Base-by-base conservation (phyloP, 2,888 invertebrate species). In the Harpalus rufipes region DNA sequence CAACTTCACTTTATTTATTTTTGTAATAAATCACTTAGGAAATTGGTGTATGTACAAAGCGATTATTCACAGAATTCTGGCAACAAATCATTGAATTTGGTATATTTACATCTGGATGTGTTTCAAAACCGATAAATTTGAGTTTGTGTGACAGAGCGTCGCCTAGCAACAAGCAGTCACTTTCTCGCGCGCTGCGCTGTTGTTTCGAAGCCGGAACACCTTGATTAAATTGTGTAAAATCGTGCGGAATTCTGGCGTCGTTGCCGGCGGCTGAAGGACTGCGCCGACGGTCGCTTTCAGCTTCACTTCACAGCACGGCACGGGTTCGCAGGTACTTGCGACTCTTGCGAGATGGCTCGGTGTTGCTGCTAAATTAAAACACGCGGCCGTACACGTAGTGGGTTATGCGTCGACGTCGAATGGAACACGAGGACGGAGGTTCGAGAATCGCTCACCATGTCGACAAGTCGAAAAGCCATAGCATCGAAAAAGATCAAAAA, bases 281-380 rank as follows among this genome's bases (percentile, higher is more conserved):
- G 51, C 76, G 51, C 7, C 44, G 41, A 21, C 12, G 25, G 25
- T 39, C 39, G 72, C n/a, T 14, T 72, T 41, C 72, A 32, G 32
- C 32, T 32, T 32, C 32, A 32, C 32, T 32, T 32, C 32, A 51
- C 44, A n/a, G 74, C 56, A 21, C 58, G 56, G 7, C n/a, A 41
- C 72, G 72, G n/a, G 5, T n/a, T 4, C 12, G n/a, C 56, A 56
- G 58, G 56, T 58, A 32, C 76, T 74, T 25, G 14, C 72, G 10
- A n/a, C 12, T 39, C 32, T 7, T 44, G 51, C 51, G 51, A 18
- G 51, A 74, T 51, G 51, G 51, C n/a, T 41, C 74, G 18, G 25
- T 56, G 56, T 56, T 78, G 76, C 58, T 58, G 61, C 80, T 80
- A 80, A 80, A 80, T 80, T 80, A 80, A 80, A 80, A 80, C 61